phyloP scores from a whole-genome alignment of 37 sponge, comb jelly and placozoan species.

The Aplysina aerophoba region DNA sequence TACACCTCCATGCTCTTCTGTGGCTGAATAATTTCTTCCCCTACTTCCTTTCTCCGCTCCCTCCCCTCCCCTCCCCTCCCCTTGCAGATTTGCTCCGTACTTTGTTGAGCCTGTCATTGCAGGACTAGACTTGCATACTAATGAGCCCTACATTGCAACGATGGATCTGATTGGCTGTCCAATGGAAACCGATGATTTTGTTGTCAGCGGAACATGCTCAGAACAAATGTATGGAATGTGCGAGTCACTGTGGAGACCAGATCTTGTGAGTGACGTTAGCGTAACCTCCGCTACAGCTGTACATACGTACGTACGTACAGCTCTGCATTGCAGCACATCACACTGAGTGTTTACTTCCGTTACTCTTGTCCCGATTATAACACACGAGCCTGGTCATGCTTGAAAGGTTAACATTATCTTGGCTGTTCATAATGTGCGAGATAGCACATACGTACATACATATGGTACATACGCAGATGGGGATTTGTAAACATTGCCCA shows the following conservation, averaged over 20 bases:
- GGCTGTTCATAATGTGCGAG: no score
- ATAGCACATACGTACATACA: no score
- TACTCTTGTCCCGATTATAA: no score
- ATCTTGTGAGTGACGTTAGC: conserved; percentile 70
- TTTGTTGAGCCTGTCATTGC: conserved; percentile 98
- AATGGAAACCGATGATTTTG: conserved; percentile 95
- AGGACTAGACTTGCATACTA: conserved; percentile 86
- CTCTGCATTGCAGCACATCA: not conserved
- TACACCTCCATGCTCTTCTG: not conserved
- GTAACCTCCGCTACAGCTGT: no score
- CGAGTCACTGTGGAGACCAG: conserved; percentile 96
- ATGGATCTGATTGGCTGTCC: conserved; percentile 99
- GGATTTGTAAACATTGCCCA: not conserved
- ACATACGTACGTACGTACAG: not conserved
- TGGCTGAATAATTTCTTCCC: not conserved
- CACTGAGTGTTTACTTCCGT: no score
- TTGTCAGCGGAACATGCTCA: conserved; percentile 91
- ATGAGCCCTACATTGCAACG: conserved; percentile 90
- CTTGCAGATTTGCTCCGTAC: conserved; percentile 89
- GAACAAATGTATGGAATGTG: conserved; percentile 99
- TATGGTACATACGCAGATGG: no score
- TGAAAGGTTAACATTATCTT: not conserved
- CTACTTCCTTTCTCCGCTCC: not conserved
- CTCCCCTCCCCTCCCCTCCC: not conserved
- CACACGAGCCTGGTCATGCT: no score